phyloP scores from a whole-genome alignment of 2,797 vertebrate species.

The Petrocephalus sullivani region DNA sequence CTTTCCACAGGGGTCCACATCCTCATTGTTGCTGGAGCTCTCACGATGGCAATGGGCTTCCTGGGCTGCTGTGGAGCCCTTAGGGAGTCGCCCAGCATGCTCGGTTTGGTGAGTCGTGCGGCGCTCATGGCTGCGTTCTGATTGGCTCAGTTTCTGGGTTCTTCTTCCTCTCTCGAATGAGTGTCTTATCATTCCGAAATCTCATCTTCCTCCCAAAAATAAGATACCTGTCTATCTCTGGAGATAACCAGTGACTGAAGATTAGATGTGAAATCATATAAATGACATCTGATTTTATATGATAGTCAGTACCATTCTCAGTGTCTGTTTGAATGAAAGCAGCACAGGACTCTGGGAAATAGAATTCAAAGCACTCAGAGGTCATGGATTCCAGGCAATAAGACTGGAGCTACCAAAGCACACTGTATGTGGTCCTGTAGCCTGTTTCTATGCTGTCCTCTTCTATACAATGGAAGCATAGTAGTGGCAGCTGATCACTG shows the following conservation, averaged over 20 bases:
- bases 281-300: not conserved
- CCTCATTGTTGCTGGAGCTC: constrained; percentile 80
- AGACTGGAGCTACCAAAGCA: not conserved
- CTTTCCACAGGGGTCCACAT: constrained; percentile 79
- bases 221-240: not conserved
- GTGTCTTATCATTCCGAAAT: not conserved
- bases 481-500: not conserved
- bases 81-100: constrained; percentile 88
- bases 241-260: not conserved
- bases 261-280: not conserved
- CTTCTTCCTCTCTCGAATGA: not conserved
- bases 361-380: not conserved
- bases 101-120: constrained; percentile 79
- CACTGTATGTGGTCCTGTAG: not conserved
- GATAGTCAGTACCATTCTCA: not conserved
- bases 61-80: constrained; percentile 91
- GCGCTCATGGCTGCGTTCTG: not conserved
- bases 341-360: not conserved
- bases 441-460: not conserved
- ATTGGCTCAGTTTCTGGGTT: not conserved
- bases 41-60: constrained; percentile 95
- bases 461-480: not conserved
- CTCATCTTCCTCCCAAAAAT: not conserved
- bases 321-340: not conserved
- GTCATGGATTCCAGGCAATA: not conserved